Base-by-base conservation (phyloP, 2,113 vertebrate genomes). In the Rousettus leschenaultii region DNA sequence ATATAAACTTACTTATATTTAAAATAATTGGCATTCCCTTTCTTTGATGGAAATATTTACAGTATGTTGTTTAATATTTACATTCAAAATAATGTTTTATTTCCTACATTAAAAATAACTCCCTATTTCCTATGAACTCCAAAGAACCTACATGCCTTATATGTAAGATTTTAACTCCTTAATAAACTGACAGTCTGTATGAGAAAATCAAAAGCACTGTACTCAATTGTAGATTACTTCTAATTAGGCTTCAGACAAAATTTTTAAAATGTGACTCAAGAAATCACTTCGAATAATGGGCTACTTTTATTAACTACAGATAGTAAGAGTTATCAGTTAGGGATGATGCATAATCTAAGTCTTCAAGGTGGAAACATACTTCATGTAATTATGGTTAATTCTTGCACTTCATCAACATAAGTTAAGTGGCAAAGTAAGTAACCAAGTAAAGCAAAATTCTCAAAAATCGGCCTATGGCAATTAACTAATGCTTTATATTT, bases 401-500 rank as follows among this genome's bases (percentile, higher is more conserved):
- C 30, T 59, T 92, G 13, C 16, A 95, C 21, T 61, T 66, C 53
- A 79, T 95, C 53, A 78, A 86, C 55, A 83, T 22, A 19, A 89
- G 15, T 83, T 87, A 91, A 68, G 16, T 70, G 61, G 91, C 75
- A 87, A 94, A 82, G 15, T 53, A 61, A 43, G 43, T 77, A 78
- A 78, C 5, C 43, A 43, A 94, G 24, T 66, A 71, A 84, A 89
- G 83, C 35, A 84, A 88, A 91, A 89, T 71, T 92, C 33, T 85
- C 89, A 95, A 94, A 68, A 65, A n/a, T 38, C 30, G 65, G 30
- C 10, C 61, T 22, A 10, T 57, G 40, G 11, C 16, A 65, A 45
- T 77, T 78, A 89, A 84, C 24, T 65, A 88, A 91, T 91, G 11
- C 26, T 75, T 90, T 91, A 51, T 57, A 90, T 86, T 82, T 94